Base-by-base conservation (phyloP, 2,797 vertebrate species). In the Tiaroga cobitis region DNA sequence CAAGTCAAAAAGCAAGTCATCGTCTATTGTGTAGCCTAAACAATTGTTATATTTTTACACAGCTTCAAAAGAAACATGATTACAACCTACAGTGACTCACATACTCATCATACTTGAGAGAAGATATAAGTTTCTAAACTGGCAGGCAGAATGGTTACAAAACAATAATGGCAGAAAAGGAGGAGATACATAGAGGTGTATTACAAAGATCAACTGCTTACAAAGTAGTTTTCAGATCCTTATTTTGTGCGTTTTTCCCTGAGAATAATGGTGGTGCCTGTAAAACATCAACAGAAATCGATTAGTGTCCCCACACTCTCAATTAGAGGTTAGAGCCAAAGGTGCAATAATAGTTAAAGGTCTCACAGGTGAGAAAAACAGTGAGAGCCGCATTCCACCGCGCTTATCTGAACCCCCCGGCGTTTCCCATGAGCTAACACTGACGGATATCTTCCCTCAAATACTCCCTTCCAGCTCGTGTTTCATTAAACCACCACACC, bases 341-440 rank as follows among this genome's bases (percentile, higher is more conserved):
- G 26, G 76, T 69, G 63, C 13, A 43, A 4, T 43, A 69, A 54
- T 34, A 63, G 79, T 32, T 34, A 46, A 59, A 51, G 75, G 78
- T 74, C 73, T 73, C 82, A 61, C 59, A 87, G 82, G 82, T 75
- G 83, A 84, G 79, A 74, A 83, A 82, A 70, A 37, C 49, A 75
- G 34, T 32, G 7, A 21, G 59, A 67, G 74, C 56, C 0, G 39
- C 87, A 88, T 87, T 90, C 80, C 68, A 13, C 59, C 8, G 43
- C 15, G 4, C 77, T 84, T 81, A 77, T 89, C 88, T 69, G 37
- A 43, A 26, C 83, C 86, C 54, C 56, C 41, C 65, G 81, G 74
- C 59, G 51, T 82, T 87, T 87, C 84, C 84, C 86, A 86, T 83
- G 73, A 13, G 21, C 70, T 49, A 56, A 75, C 81, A 41, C 29